A percentile compares a stretch with the other conserved stretches of the same genome.
phyloP scores from a whole-genome alignment of 2,888 invertebrate species.

The Candidula unifasciata region DNA sequence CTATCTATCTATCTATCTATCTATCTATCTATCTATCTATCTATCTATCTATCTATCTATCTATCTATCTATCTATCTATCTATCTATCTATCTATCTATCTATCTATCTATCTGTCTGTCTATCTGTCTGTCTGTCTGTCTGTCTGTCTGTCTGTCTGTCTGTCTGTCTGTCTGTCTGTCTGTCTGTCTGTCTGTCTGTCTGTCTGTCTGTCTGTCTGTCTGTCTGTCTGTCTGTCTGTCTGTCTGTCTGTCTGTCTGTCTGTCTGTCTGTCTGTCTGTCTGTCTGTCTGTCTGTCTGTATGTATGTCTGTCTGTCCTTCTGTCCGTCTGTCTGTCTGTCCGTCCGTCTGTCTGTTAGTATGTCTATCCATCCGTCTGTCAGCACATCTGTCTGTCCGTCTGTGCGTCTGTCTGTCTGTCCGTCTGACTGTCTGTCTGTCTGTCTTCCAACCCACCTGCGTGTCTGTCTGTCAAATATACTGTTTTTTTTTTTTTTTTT shows the following conservation, averaged over 20 bases:
- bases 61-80: background rate
- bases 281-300: background rate
- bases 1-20: conserved; percentile 16
- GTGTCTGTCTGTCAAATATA: conserved; percentile 14
- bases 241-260: background rate
- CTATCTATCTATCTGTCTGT: background rate
- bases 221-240: background rate
- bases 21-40: conserved; percentile 20
- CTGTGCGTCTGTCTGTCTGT: background rate
- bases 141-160: conserved; percentile 12
- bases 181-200: background rate
- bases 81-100: background rate
- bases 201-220: background rate
- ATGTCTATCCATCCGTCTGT: background rate
- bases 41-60: background rate
- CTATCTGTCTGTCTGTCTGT: conserved; percentile 6
- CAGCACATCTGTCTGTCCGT: background rate
- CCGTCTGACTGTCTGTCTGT: background rate
- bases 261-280: background rate
- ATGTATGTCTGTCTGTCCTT: background rate
- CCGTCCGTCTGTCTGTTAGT: background rate
- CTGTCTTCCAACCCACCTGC: background rate
- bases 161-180: conserved; percentile 9
- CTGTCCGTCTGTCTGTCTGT: background rate
- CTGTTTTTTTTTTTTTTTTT: too few relatives aligned